These are phyloP conservation scores for Drosophila bifasciata DNA, from an alignment of 1,140 invertebrate species.

Conservation along the genomic window DNA sequence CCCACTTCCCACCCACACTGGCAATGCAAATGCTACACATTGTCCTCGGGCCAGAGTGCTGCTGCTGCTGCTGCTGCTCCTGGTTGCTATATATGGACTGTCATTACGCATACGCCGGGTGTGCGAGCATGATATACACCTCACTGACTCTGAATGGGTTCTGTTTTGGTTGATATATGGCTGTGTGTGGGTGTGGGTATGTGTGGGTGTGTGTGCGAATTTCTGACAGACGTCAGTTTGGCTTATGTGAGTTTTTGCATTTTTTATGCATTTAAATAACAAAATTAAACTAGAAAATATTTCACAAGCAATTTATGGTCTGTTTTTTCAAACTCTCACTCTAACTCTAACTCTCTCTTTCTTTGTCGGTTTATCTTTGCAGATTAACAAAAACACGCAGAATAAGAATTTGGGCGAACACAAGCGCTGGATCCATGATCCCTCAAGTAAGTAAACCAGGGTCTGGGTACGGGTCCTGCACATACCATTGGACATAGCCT, in stretches of 20 bases:
- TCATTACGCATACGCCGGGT: constrained; percentile 70
- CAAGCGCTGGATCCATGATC: constrained; percentile 91
- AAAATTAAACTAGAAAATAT: constrained; percentile 68
- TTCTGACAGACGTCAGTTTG: constrained; percentile 56
- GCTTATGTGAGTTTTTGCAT: constrained; percentile 54
- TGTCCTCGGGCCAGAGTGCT: constrained; percentile 10
- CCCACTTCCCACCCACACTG: background rate
- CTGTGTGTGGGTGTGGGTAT: no score
- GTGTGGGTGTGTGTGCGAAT: constrained; percentile 37
- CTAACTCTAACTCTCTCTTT: background rate
- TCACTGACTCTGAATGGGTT: constrained; percentile 50
- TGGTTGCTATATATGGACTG: constrained; percentile 18
- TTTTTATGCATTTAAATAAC: constrained; percentile 80
- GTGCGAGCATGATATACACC: constrained; percentile 39
- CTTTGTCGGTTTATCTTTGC: background rate
- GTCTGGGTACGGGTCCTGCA: background rate
- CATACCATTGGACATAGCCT: background rate
- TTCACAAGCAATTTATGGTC: constrained; percentile 44
- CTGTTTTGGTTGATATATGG: constrained; percentile 7
- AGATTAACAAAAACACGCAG: constrained; percentile 80
- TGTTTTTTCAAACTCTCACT: constrained; percentile 12
- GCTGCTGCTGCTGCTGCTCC: background rate
- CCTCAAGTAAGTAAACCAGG: constrained; percentile 87
- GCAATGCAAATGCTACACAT: constrained; percentile 31
- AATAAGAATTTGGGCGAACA: constrained; percentile 83